Conservation (phyloP, 2,797 vertebrate genomes). For the Myiothlypis chrysogaster region DNA sequence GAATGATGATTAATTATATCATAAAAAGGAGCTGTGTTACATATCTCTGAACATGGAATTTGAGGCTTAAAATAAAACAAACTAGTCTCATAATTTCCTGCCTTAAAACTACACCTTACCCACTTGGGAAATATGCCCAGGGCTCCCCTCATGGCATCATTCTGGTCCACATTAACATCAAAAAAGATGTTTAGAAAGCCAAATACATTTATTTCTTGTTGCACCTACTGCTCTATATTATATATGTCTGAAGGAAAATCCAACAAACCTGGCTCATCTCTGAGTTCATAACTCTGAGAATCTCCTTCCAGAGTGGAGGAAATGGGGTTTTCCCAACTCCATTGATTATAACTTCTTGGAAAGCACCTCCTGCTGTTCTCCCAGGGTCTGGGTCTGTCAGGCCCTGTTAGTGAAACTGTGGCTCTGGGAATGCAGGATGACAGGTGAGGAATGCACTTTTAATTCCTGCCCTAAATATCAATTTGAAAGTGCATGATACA, state of each 20-base stretch:
- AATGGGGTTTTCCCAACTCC: neutral
- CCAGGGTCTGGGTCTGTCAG: neutral
- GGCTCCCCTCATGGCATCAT: slow-evolving; percentile 40
- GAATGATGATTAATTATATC: slow-evolving; percentile 68
- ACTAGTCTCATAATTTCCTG: neutral
- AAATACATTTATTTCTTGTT: neutral
- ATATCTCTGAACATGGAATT: slow-evolving; percentile 65
- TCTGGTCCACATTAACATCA: neutral
- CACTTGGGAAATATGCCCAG: neutral
- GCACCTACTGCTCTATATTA: neutral
- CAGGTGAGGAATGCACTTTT: neutral
- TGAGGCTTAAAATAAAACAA: slow-evolving; percentile 60
- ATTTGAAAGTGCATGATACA: neutral
- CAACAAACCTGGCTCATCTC: neutral
- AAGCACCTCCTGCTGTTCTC: neutral
- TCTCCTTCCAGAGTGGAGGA: neutral
- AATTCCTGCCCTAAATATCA: neutral
- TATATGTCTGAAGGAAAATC: neutral
- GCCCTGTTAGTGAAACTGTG: neutral
- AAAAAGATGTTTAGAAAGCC: neutral
- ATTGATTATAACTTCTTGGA: neutral
- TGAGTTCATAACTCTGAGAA: neutral
- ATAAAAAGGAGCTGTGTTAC: slow-evolving; percentile 67
- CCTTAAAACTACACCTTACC: neutral
- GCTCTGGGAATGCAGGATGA: neutral